Base-by-base conservation (phyloP, 2,113 vertebrate species). In the Notiomystis cincta region DNA sequence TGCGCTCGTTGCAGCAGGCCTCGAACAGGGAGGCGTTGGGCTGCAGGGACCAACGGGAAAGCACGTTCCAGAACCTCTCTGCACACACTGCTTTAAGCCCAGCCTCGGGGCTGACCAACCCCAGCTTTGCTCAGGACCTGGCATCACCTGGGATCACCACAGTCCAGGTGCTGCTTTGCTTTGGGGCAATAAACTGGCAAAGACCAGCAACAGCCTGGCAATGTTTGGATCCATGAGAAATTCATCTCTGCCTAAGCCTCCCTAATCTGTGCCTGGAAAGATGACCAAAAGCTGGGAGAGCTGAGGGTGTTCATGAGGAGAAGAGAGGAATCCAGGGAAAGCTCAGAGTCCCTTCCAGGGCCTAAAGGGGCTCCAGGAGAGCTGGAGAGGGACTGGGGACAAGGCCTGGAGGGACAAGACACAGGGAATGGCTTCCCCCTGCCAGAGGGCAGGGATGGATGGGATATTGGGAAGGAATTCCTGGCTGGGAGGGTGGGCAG, bases 1-100 rank as follows among this genome's bases (percentile, higher is more conserved):
- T 99, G 69, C 98, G 97, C 92, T 99, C 99, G 27, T 98, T 98
- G 98, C 99, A 99, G 97, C 99, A 99, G 81, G 99, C 99, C 96
- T 99, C 99, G 47, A 99, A 99, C 56, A 99, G 98, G 93, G 98
- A 98, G 8, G 98, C 98, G 2, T 98, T 99, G 96, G 99, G 98
- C 99, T 99, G 89, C 5, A 51, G 72, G 72, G 54, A 33, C 2
- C 62, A 73, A 3, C 47, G 69, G 53, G 6, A 71, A 17, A 40
- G 13, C 27, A 57, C 25, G 15, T 3, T 54, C 56, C 69, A 24
- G 1, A 44, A 7, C 1, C 1, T 16, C 37, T 9, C 17, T 15
- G 47, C 8, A 25, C 8, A 44, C 38, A 31, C 7, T 3, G 27
- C 33, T 10, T 3, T 1, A 4, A 45, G 6, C 31, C 17, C 37